Evolutionary conservation across 2,113 vertebrate genomes (phyloP).

Genomic region (Cyprinus carpio): DNA sequence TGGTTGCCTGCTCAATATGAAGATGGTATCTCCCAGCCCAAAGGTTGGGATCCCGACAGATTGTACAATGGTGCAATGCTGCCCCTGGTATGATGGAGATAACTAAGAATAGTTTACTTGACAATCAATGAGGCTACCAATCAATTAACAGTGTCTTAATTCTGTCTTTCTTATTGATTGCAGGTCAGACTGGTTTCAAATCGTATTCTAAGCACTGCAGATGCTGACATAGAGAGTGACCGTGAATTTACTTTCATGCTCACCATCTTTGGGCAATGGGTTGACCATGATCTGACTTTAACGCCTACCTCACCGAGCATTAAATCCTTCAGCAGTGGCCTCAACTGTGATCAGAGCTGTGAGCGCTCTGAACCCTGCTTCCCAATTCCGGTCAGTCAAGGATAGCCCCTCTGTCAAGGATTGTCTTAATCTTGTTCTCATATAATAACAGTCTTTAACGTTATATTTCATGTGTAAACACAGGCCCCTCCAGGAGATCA

Average conservation of each 20-base stretch:
- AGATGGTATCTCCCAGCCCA: slow-evolving; percentile 68
- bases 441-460: background rate
- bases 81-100: slow-evolving; percentile 69
- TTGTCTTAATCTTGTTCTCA: too few relatives aligned
- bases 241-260: slow-evolving; percentile 73
- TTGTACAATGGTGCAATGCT: slow-evolving; percentile 69
- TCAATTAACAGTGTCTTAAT: background rate
- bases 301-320: slow-evolving; percentile 78
- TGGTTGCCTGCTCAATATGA: slow-evolving; percentile 73
- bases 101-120: background rate
- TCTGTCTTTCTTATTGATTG: background rate
- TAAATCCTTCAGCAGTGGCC: slow-evolving; percentile 70
- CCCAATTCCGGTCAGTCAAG: slow-evolving; percentile 80
- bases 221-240: slow-evolving; percentile 73
- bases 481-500: slow-evolving; percentile 84
- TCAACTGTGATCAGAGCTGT: slow-evolving; percentile 81
- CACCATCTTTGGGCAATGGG: slow-evolving; percentile 87
- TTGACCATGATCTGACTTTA: slow-evolving; percentile 86
- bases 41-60: slow-evolving; percentile 61
- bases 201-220: slow-evolving; percentile 76
- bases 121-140: background rate
- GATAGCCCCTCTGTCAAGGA: background rate
- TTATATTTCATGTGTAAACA: background rate
- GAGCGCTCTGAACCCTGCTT: slow-evolving; percentile 81
- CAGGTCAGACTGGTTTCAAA: slow-evolving; percentile 88